These are phyloP conservation scores for Clamator glandarius DNA, from an alignment of 2,797 vertebrate species.

Conservation along the genomic window DNA sequence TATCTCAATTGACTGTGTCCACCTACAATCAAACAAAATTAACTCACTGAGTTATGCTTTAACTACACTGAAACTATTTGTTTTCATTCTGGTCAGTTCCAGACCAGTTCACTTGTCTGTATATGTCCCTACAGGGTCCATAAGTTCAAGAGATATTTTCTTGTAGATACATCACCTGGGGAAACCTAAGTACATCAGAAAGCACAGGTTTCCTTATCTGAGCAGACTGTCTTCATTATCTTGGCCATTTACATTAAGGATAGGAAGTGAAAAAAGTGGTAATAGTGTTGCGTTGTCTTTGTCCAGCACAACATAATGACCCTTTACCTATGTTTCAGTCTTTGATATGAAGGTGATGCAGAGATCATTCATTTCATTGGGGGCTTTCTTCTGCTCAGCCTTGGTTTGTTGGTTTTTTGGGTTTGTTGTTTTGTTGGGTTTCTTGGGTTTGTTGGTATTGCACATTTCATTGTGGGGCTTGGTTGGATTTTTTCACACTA, in stretches of 20 bases:
- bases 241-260: not conserved
- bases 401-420: not conserved
- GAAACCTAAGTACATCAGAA: not conserved
- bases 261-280: not conserved
- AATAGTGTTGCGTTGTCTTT: not conserved
- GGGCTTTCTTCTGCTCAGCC: not conserved
- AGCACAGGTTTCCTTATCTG: slow-evolving; percentile 2
- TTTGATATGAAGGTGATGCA: not conserved
- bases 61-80: not conserved
- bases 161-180: not conserved
- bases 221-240: slow-evolving; percentile 36
- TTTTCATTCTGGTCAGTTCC: not conserved
- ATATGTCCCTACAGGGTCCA: not conserved
- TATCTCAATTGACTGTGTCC: not conserved
- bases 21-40: not conserved
- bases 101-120: not conserved
- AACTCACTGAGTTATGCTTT: not conserved
- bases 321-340: not conserved
- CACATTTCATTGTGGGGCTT: no score
- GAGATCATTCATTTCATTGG: not conserved
- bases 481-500: not conserved
- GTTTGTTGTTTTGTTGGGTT: not conserved
- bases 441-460: not conserved
- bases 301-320: not conserved
- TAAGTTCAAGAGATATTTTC: not conserved